These are phyloP conservation scores for Macrobrachium nipponense DNA, from an alignment of 1,140 invertebrate genomes.

Conservation along the genomic window DNA sequence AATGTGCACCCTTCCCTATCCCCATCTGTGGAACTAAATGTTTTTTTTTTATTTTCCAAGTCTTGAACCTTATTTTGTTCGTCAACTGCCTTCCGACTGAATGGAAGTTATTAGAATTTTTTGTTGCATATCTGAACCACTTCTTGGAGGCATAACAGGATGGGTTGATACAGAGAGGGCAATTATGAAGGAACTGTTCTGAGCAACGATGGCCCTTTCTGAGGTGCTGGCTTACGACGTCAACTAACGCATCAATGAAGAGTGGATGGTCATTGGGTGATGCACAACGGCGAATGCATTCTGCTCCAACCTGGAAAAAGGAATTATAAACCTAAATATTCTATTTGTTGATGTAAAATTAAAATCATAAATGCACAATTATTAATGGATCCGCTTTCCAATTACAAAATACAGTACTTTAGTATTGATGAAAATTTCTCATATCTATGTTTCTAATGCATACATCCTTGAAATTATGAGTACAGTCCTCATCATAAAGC, in stretches of 20 bases:
- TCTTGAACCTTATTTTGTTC: too few relatives aligned
- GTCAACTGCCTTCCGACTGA: too few relatives aligned
- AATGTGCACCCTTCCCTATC: too few relatives aligned
- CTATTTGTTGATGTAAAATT: too few relatives aligned
- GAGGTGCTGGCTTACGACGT: slow-evolving; percentile 85
- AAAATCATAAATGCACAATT: too few relatives aligned
- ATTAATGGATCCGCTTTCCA: too few relatives aligned
- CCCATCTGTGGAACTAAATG: too few relatives aligned
- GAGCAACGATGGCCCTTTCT: slow-evolving; percentile 70
- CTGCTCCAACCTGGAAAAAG: slow-evolving; percentile 79
- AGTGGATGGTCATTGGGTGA: slow-evolving; percentile 94
- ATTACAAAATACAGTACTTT: too few relatives aligned
- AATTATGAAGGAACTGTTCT: slow-evolving; percentile 83
- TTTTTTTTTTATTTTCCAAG: too few relatives aligned
- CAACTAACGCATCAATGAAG: slow-evolving; percentile 90
- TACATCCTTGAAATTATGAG: background rate
- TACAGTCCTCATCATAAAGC: too few relatives aligned
- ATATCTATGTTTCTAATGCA: background rate
- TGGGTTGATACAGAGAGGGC: slow-evolving; percentile 83
- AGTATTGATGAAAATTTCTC: background rate
- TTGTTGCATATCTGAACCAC: slow-evolving; percentile 67
- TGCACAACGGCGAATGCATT: slow-evolving; percentile 84
- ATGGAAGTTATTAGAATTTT: slow-evolving; percentile 37
- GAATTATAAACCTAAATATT: too few relatives aligned
- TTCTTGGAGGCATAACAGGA: slow-evolving; percentile 72